Base-by-base conservation (phyloP, 2,113 vertebrate genomes). In the Bos indicus region DNA sequence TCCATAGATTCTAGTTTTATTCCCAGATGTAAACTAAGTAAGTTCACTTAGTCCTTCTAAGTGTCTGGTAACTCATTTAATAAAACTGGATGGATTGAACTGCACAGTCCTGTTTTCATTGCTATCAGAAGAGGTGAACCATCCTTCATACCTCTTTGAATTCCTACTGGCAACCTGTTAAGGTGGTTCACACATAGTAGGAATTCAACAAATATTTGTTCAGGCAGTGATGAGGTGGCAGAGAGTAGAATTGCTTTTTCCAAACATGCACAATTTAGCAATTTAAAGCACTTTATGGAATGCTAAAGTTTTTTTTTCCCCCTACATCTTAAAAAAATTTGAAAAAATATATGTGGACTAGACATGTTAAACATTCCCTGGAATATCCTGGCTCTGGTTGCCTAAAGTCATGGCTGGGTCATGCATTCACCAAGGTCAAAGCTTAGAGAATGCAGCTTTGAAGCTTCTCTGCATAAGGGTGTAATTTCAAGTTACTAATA, bases 401-500 rank as follows among this genome's bases (percentile, higher is more conserved):
- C 80, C 46, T 23, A 9, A 86, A 97, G 96, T 96, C 96, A 88
- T 84, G 2, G 52, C 89, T 89, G 36, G 93, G 87, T 94, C 96
- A 94, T 1, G 21, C n/a, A 60, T 78, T 92, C 92, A 78, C n/a
- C 81, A 57, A 96, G 96, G 97, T 95, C 93, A 94, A 10, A 71
- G 51, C 71, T 56, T 85, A 46, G 84, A 92, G 92, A 90, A 83
- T 1, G 19, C 54, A 6, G 62, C 96, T 96, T 95, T 95, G 96
- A 94, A 91, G 71, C 80, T 23, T 52, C 60, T 59, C 78, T 95
- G 91, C 51, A 74, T 40, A 84, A 77, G 64, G 87, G 89, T 95
- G 48, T 36, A 87, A 94, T 96, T 97, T 96, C 77, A 83, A 90
- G 92, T 95, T 71, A 56, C 97, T 93, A 93, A 93, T 84, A 97